phyloP scores from a whole-genome alignment of 2,113 vertebrate species.

The Actenoides lindsayi region DNA sequence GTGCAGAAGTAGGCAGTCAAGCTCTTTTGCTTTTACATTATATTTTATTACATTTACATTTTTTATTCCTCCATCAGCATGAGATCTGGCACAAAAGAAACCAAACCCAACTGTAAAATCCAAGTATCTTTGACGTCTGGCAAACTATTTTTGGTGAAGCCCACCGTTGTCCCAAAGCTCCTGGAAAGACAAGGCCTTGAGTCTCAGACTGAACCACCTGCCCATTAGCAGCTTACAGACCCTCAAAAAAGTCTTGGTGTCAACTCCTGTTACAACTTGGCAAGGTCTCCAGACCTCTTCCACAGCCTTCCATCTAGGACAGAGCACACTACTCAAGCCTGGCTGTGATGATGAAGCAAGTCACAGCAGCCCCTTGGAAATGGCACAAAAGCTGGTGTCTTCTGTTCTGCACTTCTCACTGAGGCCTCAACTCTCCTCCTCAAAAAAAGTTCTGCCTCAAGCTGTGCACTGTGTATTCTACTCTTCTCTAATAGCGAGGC shows the following conservation, averaged over 20 bases:
- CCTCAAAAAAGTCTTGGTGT: background rate
- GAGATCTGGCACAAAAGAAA: background rate
- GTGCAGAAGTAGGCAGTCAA: background rate
- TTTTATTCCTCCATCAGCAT: background rate
- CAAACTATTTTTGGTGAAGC: background rate
- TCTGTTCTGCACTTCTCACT: background rate
- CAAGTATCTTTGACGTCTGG: background rate
- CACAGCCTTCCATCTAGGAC: background rate
- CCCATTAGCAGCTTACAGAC: background rate
- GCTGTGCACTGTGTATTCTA: background rate
- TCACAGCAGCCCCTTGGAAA: background rate
- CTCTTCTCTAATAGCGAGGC: background rate
- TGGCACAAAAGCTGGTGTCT: background rate
- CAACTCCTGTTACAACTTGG: background rate
- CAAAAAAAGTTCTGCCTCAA: conserved; percentile 6
- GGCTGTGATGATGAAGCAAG: background rate
- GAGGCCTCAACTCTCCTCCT: background rate
- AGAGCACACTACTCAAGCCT: background rate
- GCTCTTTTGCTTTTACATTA: background rate
- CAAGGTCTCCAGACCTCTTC: background rate
- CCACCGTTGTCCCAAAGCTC: background rate
- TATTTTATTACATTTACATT: background rate
- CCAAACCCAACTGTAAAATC: background rate
- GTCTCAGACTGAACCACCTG: background rate
- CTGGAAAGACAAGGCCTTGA: background rate